phyloP scores from a whole-genome alignment of 2,888 invertebrate species.

The Lepas anatifera region DNA sequence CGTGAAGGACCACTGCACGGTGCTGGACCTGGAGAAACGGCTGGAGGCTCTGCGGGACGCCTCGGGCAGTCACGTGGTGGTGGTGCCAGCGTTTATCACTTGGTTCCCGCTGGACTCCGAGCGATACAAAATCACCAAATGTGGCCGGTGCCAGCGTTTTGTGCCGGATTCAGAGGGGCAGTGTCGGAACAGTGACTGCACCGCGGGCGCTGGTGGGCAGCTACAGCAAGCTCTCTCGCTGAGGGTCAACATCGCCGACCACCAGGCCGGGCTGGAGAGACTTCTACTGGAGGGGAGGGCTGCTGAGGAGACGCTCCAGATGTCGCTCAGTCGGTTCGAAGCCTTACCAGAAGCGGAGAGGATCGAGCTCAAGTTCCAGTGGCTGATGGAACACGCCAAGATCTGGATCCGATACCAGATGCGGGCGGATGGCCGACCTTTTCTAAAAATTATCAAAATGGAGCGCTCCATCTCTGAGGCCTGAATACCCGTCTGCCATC shows the following conservation, averaged over 20 bases:
- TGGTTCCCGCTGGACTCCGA: slow-evolving; percentile 3
- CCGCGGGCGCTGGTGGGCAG: not conserved
- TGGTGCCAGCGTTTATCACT: not conserved
- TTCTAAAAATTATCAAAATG: not conserved
- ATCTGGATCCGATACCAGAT: not conserved
- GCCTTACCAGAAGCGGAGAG: not conserved
- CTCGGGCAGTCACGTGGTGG: not conserved
- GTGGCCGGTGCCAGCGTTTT: not conserved
- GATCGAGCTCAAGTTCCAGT: not conserved
- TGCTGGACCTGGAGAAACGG: not conserved
- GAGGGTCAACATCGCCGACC: not conserved
- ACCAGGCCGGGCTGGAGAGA: not conserved
- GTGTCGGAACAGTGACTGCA: not conserved
- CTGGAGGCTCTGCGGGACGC: not conserved
- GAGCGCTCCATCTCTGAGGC: not conserved
- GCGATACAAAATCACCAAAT: not conserved
- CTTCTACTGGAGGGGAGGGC: not conserved
- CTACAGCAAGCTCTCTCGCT: not conserved
- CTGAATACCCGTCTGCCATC: not conserved
- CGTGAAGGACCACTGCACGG: not conserved
- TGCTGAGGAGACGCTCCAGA: not conserved
- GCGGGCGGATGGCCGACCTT: not conserved
- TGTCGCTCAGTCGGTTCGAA: not conserved
- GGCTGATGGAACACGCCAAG: not conserved
- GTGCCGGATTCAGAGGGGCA: not conserved